Evolutionary conservation across 2,888 invertebrate species (phyloP).

Genomic region (Nymphalis c-album): DNA sequence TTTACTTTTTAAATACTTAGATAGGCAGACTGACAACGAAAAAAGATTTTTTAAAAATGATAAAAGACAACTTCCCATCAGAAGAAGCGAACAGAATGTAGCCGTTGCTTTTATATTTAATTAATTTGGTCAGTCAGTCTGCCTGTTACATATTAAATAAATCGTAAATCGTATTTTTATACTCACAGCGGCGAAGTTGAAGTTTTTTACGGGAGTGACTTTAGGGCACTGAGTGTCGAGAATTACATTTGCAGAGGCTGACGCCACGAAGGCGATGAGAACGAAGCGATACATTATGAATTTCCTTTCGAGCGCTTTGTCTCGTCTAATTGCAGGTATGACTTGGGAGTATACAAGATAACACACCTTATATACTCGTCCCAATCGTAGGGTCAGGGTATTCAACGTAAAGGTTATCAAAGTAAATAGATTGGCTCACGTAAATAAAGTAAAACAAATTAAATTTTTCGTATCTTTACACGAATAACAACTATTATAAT

Average conservation of each 20-base stretch:
- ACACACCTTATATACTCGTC: conserved; percentile 10
- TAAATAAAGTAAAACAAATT: too few relatives aligned
- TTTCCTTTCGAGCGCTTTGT: background rate
- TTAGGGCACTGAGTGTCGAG: conserved; percentile 64
- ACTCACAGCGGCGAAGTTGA: conserved; percentile 57
- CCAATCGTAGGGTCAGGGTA: background rate
- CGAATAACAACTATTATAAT: too few relatives aligned
- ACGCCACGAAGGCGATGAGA: conserved; percentile 52
- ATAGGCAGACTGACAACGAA: too few relatives aligned
- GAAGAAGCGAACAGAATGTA: too few relatives aligned
- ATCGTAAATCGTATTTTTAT: background rate
- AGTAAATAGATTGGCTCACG: too few relatives aligned
- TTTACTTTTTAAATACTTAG: too few relatives aligned
- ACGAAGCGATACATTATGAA: conserved; percentile 56
- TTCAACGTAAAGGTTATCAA: conserved; percentile 13
- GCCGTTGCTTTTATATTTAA: too few relatives aligned
- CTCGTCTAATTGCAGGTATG: conserved; percentile 45
- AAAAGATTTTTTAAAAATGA: too few relatives aligned
- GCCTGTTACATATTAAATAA: too few relatives aligned
- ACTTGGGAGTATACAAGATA: background rate
- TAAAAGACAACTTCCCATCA: too few relatives aligned
- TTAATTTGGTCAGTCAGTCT: too few relatives aligned
- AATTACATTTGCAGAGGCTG: conserved; percentile 53
- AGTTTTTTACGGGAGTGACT: conserved; percentile 59
- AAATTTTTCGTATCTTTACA: too few relatives aligned